These are phyloP conservation scores for Oxytorus armatus DNA, from an alignment of 2,888 invertebrate genomes.

Conservation along the genomic window DNA sequence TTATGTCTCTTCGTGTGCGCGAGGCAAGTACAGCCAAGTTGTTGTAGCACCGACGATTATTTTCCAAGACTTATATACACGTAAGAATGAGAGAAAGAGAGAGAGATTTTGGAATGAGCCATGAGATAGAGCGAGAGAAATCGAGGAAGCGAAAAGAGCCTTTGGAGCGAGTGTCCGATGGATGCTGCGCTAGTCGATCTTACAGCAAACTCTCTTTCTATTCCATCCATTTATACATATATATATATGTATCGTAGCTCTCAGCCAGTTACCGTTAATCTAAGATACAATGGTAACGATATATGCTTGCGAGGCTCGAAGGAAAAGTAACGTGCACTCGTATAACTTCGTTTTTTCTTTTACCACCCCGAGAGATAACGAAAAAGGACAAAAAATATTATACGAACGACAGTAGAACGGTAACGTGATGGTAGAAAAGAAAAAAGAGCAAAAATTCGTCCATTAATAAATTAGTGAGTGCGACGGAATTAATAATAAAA, in stretches of 20 bases:
- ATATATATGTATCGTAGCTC: conserved; percentile 23
- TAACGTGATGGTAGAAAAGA: too few species aligned
- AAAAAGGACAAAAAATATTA: too few species aligned
- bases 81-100: neutral
- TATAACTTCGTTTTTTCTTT: too few species aligned
- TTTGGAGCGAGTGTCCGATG: conserved; percentile 34
- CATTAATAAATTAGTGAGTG: neutral
- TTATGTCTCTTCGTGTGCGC: conserved; percentile 34
- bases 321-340: too few species aligned
- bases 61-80: conserved; percentile 43
- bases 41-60: conserved; percentile 62
- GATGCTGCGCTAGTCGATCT: conserved; percentile 49
- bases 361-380: too few species aligned
- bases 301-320: conserved; percentile 39
- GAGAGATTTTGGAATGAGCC: neutral
- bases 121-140: conserved; percentile 31
- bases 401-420: too few species aligned
- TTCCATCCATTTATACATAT: conserved; percentile 1
- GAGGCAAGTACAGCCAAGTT: conserved; percentile 54
- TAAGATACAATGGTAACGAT: conserved; percentile 75
- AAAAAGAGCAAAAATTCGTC: too few species aligned
- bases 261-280: conserved; percentile 77
- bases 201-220: conserved; percentile 21
- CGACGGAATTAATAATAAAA: neutral
- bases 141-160: conserved; percentile 52